A percentile compares a stretch with the other conserved stretches of the same genome.
Evolutionary conservation across 2,113 vertebrate species (phyloP).

Genomic region (Opisthocomus hoazin): DNA sequence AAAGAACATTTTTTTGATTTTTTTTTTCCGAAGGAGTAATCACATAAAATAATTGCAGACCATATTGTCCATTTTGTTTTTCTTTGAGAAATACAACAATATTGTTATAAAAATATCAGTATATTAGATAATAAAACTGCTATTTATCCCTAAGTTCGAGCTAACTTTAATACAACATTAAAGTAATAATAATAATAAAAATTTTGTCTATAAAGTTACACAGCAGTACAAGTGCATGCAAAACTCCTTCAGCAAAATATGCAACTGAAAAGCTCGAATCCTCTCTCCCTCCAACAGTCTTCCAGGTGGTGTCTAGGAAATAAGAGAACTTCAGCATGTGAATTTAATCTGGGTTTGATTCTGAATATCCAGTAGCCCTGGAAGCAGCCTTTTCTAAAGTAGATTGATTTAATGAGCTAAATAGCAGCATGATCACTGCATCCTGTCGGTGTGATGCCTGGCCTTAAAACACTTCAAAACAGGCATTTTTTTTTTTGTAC

Average conservation of each 20-base stretch:
- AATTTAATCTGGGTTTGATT: neutral
- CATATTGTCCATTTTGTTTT: neutral
- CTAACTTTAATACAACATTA: neutral
- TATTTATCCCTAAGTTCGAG: neutral
- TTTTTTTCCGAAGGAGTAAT: neutral
- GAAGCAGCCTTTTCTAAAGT: neutral
- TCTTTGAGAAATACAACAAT: neutral
- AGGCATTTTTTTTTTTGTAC: neutral
- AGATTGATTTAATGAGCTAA: neutral
- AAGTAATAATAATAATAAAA: neutral
- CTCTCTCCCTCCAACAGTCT: neutral
- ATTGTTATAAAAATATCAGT: neutral
- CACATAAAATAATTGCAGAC: neutral
- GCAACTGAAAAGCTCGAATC: neutral
- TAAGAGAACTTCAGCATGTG: neutral
- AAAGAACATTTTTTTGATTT: neutral
- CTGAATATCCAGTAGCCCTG: neutral
- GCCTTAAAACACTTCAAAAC: neutral
- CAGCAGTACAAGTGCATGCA: neutral
- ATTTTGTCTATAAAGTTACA: neutral
- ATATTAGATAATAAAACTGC: neutral
- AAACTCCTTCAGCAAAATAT: neutral
- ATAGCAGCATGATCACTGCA: neutral
- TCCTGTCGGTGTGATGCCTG: neutral
- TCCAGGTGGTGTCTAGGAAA: neutral